Evolutionary conservation across 2,888 invertebrate species (phyloP).

Genomic region (Pandemis heparana): DNA sequence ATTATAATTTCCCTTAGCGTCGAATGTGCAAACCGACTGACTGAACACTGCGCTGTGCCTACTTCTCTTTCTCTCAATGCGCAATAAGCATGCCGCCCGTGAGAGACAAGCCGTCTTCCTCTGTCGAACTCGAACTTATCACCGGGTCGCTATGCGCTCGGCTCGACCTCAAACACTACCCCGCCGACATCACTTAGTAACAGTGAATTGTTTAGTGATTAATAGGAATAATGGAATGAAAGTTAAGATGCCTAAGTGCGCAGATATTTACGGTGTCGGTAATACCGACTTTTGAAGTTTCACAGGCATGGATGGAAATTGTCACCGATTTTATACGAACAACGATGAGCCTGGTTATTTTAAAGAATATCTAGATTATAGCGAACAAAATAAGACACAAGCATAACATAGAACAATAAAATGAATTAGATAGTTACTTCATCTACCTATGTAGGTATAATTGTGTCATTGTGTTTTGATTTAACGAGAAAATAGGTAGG

Average conservation of each 20-base stretch:
- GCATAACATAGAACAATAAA: not conserved
- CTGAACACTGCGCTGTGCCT: constrained; percentile 75
- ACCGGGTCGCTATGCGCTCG: constrained; percentile 22
- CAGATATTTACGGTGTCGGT: not conserved
- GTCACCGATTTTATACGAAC: not conserved
- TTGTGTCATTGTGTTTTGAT: no score
- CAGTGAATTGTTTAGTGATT: constrained; percentile 25
- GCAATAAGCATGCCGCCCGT: constrained; percentile 64
- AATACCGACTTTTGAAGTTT: not conserved
- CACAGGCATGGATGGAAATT: not conserved
- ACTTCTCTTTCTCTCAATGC: constrained; percentile 79
- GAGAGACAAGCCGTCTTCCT: constrained; percentile 50
- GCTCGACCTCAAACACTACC: constrained; percentile 23
- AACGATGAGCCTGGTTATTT: no score
- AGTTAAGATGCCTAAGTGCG: not conserved
- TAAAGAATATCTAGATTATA: not conserved
- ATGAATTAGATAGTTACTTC: no score
- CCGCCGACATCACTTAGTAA: constrained; percentile 14
- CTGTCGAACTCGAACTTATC: constrained; percentile 31
- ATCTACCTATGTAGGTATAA: no score
- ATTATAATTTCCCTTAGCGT: constrained; percentile 84
- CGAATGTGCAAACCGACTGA: constrained; percentile 81
- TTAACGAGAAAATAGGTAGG: no score
- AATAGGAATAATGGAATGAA: not conserved
- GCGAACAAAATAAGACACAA: not conserved